A percentile compares a stretch with the other conserved stretches of the same genome.
Evolutionary conservation across 2,888 invertebrate species (phyloP).

Genomic region (Drosophila falleni): DNA sequence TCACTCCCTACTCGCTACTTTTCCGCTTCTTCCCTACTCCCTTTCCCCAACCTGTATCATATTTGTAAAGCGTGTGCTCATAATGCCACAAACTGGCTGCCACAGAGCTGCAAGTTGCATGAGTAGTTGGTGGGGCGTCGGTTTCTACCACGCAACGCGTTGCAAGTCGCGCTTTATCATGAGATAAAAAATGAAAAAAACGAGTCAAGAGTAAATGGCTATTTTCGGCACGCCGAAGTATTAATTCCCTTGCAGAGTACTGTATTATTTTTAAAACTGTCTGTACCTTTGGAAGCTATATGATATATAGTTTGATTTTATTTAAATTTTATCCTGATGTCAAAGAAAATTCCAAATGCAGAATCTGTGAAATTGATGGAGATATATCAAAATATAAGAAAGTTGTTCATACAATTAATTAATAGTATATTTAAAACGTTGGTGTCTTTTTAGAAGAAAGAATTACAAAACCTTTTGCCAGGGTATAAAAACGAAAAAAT

Average conservation of each 20-base stretch:
- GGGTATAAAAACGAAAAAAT: slow-evolving; percentile 23
- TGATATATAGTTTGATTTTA: too few species aligned
- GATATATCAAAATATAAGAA: neutral
- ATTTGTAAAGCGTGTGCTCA: slow-evolving; percentile 74
- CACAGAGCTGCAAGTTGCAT: slow-evolving; percentile 24
- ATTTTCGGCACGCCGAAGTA: neutral
- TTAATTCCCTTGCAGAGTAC: neutral
- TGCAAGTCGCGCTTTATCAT: slow-evolving; percentile 80
- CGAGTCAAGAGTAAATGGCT: neutral
- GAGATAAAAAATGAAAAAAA: slow-evolving; percentile 63
- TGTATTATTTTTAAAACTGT: neutral
- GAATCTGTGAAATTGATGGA: neutral
- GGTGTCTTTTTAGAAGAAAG: too few species aligned
- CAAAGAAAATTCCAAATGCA: neutral
- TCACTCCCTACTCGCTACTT: neutral
- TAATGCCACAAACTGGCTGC: slow-evolving; percentile 50
- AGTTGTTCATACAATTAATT: too few species aligned
- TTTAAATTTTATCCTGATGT: too few species aligned
- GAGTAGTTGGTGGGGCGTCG: slow-evolving; percentile 50
- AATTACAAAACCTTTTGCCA: too few species aligned
- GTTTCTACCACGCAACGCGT: slow-evolving; percentile 74
- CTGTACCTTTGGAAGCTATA: neutral
- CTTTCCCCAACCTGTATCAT: slow-evolving; percentile 8
- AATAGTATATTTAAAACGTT: neutral
- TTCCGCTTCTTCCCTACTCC: neutral